Percentiles rank a stretch among this genome's conserved stretches.
These are phyloP conservation scores for Drosophila truncata DNA, from an alignment of 1,140 invertebrate species.

Conservation along the genomic window DNA sequence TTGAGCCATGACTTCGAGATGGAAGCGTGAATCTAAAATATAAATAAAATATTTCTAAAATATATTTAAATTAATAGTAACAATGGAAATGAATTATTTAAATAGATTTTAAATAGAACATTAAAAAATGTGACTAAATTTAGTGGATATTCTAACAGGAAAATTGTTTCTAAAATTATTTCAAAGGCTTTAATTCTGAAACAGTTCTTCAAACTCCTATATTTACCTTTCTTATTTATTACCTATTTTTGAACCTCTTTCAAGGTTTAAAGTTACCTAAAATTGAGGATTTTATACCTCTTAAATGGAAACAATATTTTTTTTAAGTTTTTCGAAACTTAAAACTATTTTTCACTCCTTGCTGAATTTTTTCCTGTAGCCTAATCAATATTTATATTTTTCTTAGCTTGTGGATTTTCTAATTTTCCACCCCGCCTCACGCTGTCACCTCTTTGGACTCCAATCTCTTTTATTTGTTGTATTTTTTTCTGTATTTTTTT, in stretches of 20 bases:
- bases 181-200: not conserved
- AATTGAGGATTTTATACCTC: not conserved
- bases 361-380: not conserved
- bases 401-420: too few species aligned
- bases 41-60: not conserved
- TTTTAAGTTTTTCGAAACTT: not conserved
- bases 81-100: too few species aligned
- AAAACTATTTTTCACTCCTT: not conserved
- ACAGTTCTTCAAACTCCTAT: not conserved
- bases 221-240: not conserved
- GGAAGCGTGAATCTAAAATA: constrained; percentile 7
- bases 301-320: not conserved
- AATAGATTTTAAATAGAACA: not conserved
- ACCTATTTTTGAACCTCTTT: not conserved
- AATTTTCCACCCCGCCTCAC: constrained; percentile 14
- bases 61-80: not conserved
- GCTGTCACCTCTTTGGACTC: constrained; percentile 28
- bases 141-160: not conserved
- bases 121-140: rapidly evolving
- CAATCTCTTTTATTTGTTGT: constrained; percentile 22
- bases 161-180: not conserved
- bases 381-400: not conserved
- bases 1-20: not conserved
- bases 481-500: constrained; percentile 6
- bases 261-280: not conserved